phyloP scores from a whole-genome alignment of 2,797 vertebrate species.

The Sphenopsis melanotis region DNA sequence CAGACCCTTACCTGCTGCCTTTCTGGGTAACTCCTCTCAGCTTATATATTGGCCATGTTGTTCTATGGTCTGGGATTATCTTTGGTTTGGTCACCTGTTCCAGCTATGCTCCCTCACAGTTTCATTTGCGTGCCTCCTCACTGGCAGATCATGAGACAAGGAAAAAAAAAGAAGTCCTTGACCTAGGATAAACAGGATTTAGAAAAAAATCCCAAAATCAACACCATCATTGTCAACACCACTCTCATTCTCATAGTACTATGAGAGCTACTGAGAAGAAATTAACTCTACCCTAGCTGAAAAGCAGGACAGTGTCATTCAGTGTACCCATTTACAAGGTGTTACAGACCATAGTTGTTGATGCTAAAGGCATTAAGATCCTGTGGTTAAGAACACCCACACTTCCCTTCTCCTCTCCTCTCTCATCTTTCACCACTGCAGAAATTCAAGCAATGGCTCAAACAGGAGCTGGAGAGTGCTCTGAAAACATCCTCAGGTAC shows the following conservation, averaged over 20 bases:
- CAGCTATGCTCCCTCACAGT: neutral
- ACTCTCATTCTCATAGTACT: neutral
- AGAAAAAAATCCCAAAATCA: neutral
- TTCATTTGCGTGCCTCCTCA: neutral
- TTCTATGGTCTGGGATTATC: neutral
- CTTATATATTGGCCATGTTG: neutral
- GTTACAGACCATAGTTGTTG: neutral
- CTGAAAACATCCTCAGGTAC: neutral
- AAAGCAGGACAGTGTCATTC: neutral
- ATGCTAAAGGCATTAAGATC: fast-evolving
- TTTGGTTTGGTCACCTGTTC: neutral
- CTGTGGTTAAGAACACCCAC: neutral
- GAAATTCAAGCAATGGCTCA: neutral
- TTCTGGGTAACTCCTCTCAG: neutral
- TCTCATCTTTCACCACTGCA: neutral
- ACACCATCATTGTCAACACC: neutral
- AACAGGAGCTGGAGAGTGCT: neutral
- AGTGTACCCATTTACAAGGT: neutral
- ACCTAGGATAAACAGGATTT: neutral
- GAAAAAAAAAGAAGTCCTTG: neutral
- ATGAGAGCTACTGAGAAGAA: neutral
- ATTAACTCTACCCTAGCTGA: neutral
- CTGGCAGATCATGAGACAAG: neutral
- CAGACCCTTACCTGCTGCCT: neutral
- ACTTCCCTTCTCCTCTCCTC: neutral